Evolutionary conservation across 2,113 vertebrate species (phyloP).

Genomic region (Campylomormyrus tamandua): DNA sequence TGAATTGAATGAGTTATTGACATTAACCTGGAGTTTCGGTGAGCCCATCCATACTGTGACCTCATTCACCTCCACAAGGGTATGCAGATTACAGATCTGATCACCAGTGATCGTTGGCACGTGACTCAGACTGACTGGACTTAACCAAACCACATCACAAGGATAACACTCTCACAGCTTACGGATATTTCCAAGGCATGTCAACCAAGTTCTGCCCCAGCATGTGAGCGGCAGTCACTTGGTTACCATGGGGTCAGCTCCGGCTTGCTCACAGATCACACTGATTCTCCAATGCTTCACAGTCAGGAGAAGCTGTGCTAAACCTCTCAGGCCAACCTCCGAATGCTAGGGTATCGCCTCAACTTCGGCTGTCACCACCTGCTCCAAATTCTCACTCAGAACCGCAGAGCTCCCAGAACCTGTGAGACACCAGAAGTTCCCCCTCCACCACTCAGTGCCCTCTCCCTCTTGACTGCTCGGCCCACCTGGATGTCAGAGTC

Average conservation of each 20-base stretch:
- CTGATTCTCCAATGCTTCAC: neutral
- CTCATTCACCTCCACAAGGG: neutral
- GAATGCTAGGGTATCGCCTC: neutral
- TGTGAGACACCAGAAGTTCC: neutral
- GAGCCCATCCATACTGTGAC: neutral
- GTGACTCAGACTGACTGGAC: neutral
- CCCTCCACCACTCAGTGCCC: neutral
- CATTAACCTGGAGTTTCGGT: neutral
- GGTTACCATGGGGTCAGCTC: neutral
- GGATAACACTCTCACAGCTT: neutral
- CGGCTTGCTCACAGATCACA: neutral
- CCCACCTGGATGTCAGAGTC: slow-evolving; percentile 23
- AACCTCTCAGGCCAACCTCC: neutral
- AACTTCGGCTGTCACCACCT: neutral
- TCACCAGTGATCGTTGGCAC: too few relatives aligned
- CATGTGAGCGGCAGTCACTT: neutral
- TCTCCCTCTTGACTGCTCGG: slow-evolving; percentile 5
- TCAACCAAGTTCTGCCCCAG: neutral
- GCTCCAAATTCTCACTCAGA: neutral
- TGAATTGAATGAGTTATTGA: neutral
- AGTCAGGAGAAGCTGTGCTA: neutral
- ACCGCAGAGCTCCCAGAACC: neutral
- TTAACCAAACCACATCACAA: neutral
- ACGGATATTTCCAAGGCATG: neutral
- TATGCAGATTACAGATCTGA: neutral